Conservation (phyloP, 2,797 vertebrate species). For the Loris lydekkerianus region DNA sequence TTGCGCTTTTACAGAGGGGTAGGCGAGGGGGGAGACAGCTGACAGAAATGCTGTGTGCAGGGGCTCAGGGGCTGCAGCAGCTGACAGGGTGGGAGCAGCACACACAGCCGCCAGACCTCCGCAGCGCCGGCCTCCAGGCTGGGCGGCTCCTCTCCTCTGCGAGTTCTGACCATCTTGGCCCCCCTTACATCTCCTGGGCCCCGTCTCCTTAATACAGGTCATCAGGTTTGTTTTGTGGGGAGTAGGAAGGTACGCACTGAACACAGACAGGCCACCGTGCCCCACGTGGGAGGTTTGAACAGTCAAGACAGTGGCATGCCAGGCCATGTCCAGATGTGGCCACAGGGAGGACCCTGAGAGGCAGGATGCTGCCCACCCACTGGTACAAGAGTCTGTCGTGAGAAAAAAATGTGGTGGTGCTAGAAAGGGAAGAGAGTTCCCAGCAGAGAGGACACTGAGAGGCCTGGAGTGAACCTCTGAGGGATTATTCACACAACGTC, state of each 20-base stretch:
- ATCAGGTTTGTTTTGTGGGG: neutral
- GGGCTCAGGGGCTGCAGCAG: constrained; percentile 44
- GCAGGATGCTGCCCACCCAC: rapidly evolving
- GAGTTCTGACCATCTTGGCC: no score
- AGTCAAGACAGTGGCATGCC: rapidly evolving
- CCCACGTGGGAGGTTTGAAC: rapidly evolving
- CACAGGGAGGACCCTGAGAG: rapidly evolving
- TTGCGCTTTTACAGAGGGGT: constrained; percentile 49
- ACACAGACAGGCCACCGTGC: neutral
- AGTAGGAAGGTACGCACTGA: neutral
- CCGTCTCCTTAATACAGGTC: neutral
- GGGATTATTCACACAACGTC: rapidly evolving
- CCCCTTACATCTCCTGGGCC: no score
- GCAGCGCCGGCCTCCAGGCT: neutral
- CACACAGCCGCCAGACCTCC: no score
- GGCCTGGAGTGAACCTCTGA: no score
- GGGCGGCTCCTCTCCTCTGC: no score
- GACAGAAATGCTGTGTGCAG: neutral
- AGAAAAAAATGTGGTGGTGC: neutral
- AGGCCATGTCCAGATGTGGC: neutral
- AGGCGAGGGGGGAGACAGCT: neutral
- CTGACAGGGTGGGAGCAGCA: neutral
- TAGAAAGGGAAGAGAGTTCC: neutral
- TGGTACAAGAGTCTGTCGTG: no score
- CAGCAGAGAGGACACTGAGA: neutral